Evolutionary conservation across 2,888 invertebrate species (phyloP), one percentile per base, ranked within the genome.

Genomic region (Lagria hirta): DNA sequence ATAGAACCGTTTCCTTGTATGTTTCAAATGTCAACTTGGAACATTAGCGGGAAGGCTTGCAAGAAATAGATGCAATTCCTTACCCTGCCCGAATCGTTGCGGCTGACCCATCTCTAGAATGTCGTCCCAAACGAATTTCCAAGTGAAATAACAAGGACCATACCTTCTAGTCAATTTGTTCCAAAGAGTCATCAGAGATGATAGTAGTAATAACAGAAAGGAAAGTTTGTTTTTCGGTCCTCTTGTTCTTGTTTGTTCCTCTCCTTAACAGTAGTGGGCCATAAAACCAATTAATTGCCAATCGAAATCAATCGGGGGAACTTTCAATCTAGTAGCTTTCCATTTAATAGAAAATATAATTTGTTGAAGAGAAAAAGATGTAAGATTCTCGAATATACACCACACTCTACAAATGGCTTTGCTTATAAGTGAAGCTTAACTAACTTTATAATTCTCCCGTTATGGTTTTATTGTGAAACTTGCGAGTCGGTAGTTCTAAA

Each of bases 91-190:
- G 40, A 34, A 48, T 49, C 37, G 48, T 52, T 50, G 55, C 48
- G 55, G 51, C 47, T 49, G 49, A 52, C 50, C 54, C 44, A 29
- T 44, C 48, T 49, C 37, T 49, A 42, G 45, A 43, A 15, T 11
- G 14, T 36, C 37, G 38, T 30, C 37, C 35, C 22, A 12, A 26
- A 36, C 41, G 32, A 38, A 26, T 46, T 52, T 45, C 47, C 44
- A 47, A 52, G 51, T 52, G 48, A 49, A 51, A 52, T 55, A 43
- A 49, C 54, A 49, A 44, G 51, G 48, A 45, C 36, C 30, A 15
- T n/a, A 21, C 33, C 22, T 20, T 43, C 32, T 27, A 27, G 26
- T 37, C 43, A 37, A 44, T 27, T 44, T 37, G 33, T 27, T n/a
- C 37, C 15, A 37, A 44, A 37, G n/a, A n/a, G n/a, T n/a, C n/a